These are phyloP conservation scores for Zalophus californianus DNA, from an alignment of 2,797 vertebrate genomes.

Conservation along the genomic window DNA sequence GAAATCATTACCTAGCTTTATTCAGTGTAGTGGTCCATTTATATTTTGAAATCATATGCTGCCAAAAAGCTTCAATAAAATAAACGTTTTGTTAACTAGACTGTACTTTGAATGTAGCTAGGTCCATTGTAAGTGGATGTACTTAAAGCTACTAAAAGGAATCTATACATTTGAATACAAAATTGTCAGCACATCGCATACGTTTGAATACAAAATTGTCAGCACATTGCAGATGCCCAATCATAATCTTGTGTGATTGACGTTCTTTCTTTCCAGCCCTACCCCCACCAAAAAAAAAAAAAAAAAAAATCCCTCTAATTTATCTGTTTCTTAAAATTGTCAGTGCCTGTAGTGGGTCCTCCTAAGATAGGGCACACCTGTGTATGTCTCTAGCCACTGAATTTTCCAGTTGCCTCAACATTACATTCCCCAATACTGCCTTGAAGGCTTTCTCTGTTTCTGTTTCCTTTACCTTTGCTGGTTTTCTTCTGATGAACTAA, in stretches of 20 bases:
- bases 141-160: background rate
- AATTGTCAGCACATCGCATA: background rate
- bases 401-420: background rate
- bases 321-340: background rate
- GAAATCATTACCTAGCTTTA: slow-evolving; percentile 28
- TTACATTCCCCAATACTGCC: background rate
- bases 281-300: background rate
- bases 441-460: background rate
- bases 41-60: slow-evolving; percentile 7
- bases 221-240: background rate
- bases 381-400: background rate
- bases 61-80: slow-evolving; percentile 46
- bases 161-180: background rate
- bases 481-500: slow-evolving; percentile 36
- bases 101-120: background rate
- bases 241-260: background rate
- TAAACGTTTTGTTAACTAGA: slow-evolving; percentile 23
- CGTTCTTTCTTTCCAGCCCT: background rate
- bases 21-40: background rate
- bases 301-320: background rate
- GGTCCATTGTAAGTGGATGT: background rate
- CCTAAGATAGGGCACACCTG: background rate
- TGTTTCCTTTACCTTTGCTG: slow-evolving; percentile 32
- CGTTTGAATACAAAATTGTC: background rate
- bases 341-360: background rate